These are phyloP conservation scores for Lasioglossum marginatum DNA, from an alignment of 2,888 invertebrate species.

Conservation along the genomic window DNA sequence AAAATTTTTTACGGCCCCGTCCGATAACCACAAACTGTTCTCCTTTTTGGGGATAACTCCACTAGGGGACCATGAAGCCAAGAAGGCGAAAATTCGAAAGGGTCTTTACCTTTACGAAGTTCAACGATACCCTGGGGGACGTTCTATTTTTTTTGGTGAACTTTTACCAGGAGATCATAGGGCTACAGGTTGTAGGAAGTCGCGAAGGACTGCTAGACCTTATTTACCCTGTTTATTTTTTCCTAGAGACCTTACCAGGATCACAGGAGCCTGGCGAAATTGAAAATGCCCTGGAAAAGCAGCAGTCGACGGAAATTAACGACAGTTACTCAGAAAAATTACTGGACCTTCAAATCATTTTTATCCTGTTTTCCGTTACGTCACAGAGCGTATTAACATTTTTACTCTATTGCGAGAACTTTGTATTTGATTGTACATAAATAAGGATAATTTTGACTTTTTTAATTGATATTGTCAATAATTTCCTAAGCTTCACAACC, in stretches of 20 bases:
- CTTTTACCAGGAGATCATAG: slow-evolving; percentile 26
- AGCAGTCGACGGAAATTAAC: background rate
- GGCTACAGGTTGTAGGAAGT: background rate
- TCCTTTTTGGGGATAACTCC: slow-evolving; percentile 36
- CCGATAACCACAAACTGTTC: background rate
- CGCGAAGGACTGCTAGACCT: background rate
- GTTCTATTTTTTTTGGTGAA: background rate
- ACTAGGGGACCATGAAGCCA: slow-evolving; percentile 43
- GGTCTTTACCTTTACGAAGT: background rate
- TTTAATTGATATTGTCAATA: background rate
- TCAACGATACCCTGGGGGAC: background rate
- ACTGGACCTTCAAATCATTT: background rate
- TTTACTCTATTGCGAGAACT: background rate
- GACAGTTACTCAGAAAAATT: background rate
- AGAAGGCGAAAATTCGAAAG: slow-evolving; percentile 21
- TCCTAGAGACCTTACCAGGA: slow-evolving; percentile 3
- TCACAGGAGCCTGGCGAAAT: background rate
- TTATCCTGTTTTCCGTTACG: background rate
- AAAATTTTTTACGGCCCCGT: slow-evolving; percentile 33
- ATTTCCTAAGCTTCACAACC: background rate
- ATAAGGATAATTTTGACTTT: background rate
- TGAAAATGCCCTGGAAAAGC: slow-evolving; percentile 18
- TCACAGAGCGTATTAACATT: background rate
- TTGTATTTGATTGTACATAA: background rate
- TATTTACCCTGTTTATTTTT: slow-evolving; percentile 10